phyloP scores from a whole-genome alignment of 1,140 invertebrate genomes.

The Hylaeus volcanicus region DNA sequence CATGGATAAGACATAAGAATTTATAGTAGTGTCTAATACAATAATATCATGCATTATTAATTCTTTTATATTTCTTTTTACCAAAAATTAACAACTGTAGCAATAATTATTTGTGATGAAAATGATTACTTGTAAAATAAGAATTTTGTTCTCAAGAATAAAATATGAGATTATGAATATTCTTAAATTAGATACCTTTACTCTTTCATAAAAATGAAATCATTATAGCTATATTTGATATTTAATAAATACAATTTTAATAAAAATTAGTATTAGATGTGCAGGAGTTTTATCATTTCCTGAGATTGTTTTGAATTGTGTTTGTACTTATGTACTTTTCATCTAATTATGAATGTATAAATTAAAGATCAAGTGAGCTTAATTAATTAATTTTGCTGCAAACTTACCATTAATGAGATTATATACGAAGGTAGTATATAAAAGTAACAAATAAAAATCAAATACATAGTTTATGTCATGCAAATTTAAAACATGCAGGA shows the following conservation, averaged over 20 bases:
- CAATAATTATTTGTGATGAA: constrained; percentile 21
- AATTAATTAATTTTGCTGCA: neutral
- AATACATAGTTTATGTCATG: constrained; percentile 31
- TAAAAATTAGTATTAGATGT: neutral
- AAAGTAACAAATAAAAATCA: neutral
- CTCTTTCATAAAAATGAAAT: neutral
- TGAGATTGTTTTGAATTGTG: neutral
- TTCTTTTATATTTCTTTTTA: constrained; percentile 11
- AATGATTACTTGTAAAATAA: neutral
- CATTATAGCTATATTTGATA: neutral
- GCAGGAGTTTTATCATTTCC: neutral
- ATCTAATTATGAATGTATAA: neutral
- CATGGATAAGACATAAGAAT: neutral
- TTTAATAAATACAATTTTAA: neutral
- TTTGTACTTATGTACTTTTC: neutral
- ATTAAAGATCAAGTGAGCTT: neutral
- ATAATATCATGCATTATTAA: neutral
- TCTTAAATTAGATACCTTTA: neutral
- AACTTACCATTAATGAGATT: neutral
- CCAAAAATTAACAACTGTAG: neutral
- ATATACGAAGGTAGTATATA: neutral
- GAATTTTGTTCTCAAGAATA: constrained; percentile 19
- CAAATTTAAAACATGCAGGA: constrained; percentile 14
- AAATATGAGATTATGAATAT: constrained; percentile 1
- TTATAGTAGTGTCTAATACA: neutral